Conservation (phyloP, 2,113 vertebrate genomes). For the Sinocyclocheilus grahami region DNA sequence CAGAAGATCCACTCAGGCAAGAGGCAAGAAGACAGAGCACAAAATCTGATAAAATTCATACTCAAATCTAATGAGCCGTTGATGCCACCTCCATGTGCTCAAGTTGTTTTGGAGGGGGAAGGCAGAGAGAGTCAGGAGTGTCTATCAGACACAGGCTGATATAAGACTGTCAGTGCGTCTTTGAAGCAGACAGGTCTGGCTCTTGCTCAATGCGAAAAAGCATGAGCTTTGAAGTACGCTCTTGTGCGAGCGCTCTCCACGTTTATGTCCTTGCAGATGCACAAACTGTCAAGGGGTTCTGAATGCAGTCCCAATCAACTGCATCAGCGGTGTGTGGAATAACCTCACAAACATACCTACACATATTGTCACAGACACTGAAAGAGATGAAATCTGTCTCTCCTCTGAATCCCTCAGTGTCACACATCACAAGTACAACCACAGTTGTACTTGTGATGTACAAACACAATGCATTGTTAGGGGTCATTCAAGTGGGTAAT, state of each 20-base stretch:
- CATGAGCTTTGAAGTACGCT: slow-evolving; percentile 13
- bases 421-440: background rate
- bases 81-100: slow-evolving; percentile 20
- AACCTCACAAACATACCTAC: background rate
- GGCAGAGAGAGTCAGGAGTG: slow-evolving; percentile 19
- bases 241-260: slow-evolving; percentile 4
- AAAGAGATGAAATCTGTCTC: background rate
- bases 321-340: slow-evolving; percentile 1
- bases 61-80: slow-evolving; percentile 26
- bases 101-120: background rate
- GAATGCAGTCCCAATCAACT: background rate
- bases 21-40: background rate
- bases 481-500: background rate
- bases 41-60: slow-evolving; percentile 21
- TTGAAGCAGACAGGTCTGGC: slow-evolving; percentile 40
- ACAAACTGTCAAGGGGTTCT: slow-evolving; percentile 31
- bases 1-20: slow-evolving; percentile 4
- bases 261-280: slow-evolving; percentile 3
- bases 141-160: slow-evolving; percentile 18
- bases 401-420: background rate
- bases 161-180: background rate
- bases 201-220: slow-evolving; percentile 9
- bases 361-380: background rate
- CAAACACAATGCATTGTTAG: background rate
- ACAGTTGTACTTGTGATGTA: background rate